A percentile compares a stretch with the other conserved stretches of the same genome.
Conservation (phyloP, 2,888 invertebrate genomes). For the Pyrgus malvae region DNA sequence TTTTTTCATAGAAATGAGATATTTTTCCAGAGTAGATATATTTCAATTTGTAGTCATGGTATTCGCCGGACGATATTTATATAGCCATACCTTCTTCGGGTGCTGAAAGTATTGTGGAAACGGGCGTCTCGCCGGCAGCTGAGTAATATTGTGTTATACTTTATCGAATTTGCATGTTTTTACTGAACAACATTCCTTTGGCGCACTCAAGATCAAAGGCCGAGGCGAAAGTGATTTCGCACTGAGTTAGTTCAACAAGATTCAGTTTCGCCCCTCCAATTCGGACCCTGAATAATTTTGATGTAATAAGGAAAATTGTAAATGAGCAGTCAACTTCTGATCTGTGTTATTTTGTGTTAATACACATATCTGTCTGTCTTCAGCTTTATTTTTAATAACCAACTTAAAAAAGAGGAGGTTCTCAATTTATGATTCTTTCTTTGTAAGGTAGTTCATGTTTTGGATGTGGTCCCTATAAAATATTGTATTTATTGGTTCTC, state of each 20-base stretch:
- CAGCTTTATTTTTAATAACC: too few species aligned
- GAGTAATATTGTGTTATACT: constrained; percentile 81
- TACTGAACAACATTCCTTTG: constrained; percentile 82
- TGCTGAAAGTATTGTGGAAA: constrained; percentile 50
- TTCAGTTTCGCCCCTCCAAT: constrained; percentile 70
- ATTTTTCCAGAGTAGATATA: too few species aligned
- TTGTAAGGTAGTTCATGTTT: too few species aligned
- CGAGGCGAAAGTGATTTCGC: constrained; percentile 79
- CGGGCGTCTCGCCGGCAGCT: constrained; percentile 50
- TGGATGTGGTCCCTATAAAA: too few species aligned
- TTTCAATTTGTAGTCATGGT: constrained; percentile 26
- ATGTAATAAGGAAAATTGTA: constrained; percentile 76
- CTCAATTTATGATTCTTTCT: too few species aligned
- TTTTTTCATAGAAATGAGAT: too few species aligned
- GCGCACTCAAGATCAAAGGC: constrained; percentile 79
- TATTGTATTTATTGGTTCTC: too few species aligned
- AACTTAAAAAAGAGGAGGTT: too few species aligned
- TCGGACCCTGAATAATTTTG: constrained; percentile 76
- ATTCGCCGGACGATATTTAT: constrained; percentile 44
- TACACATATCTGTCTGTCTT: too few species aligned
- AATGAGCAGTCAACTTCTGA: constrained; percentile 67
- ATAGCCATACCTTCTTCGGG: constrained; percentile 56
- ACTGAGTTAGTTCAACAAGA: constrained; percentile 80
- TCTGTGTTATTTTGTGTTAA: constrained; percentile 15
- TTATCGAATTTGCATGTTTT: constrained; percentile 83